Percentiles rank a stretch among this genome's conserved stretches.
Evolutionary conservation across 2,888 invertebrate species (phyloP).

Genomic region (Mystacides longicornis): DNA sequence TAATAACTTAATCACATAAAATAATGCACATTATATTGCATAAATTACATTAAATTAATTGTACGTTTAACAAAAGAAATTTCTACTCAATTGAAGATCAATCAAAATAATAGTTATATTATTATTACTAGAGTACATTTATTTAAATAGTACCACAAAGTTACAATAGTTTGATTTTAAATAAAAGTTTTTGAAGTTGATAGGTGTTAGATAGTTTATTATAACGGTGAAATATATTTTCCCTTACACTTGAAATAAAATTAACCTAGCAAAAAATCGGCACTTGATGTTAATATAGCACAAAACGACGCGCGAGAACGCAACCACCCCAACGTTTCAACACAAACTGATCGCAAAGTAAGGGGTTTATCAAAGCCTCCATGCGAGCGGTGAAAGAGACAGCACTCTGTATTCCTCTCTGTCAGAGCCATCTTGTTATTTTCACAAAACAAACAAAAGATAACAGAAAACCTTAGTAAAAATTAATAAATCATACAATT

Average conservation of each 20-base stretch:
- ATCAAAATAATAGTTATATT: too few relatives aligned
- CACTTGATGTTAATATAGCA: neutral
- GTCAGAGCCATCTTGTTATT: conserved; percentile 12
- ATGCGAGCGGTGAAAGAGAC: conserved; percentile 15
- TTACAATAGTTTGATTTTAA: neutral
- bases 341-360: conserved; percentile 21
- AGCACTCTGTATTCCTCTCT: conserved; percentile 8
- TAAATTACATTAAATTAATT: too few relatives aligned
- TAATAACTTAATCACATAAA: too few relatives aligned
- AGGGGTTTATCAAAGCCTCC: conserved; percentile 21
- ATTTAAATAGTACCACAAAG: too few relatives aligned
- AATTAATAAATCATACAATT: too few relatives aligned
- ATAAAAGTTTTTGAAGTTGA: neutral
- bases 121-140: too few relatives aligned
- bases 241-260: neutral
- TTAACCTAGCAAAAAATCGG: neutral
- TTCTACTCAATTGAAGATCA: too few relatives aligned
- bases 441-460: conserved; percentile 8
- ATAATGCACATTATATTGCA: too few relatives aligned
- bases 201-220: too few relatives aligned
- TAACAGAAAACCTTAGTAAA: conserved; percentile 2
- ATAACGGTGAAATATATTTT: neutral
- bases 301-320: neutral
- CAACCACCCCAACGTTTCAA: conserved; percentile 11
- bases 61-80: too few relatives aligned